Base-by-base conservation (phyloP, 2,888 invertebrate species). In the Hyppa rectilinea region DNA sequence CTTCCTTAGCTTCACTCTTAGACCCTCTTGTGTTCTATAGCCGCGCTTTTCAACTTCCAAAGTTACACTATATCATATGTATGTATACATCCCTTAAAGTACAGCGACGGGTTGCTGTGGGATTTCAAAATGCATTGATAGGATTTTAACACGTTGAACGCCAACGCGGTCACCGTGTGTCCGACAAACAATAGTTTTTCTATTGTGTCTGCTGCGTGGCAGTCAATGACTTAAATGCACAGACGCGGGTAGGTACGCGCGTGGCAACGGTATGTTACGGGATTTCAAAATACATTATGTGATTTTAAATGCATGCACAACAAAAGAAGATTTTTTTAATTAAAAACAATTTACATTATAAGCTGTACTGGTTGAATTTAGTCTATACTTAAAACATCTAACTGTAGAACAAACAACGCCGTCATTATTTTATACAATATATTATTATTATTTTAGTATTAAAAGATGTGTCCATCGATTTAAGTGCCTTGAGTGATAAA, bases 1-100 rank as follows among this genome's bases (percentile, higher is more conserved):
- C 65, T 56, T 76, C 70, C 69, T 76, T 80, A 79, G 66, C 64
- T 71, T 64, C 65, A 67, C 58, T 75, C 60, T 77, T 62, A 55
- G 62, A 68, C 14, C 65, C 66, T 53, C 66, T 70, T 38, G 17
- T 34, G 59, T 23, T 52, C 60, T 34, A 43, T 61, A 47, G 71
- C 58, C 62, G 23, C 50, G 60, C 60, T 64, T 50, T 68, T n/a
- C 49, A 76, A 61, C 50, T 29, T 23, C 29, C 71, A 26, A 38
- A 61, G 23, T 17, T 45, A 59, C n/a, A n/a, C n/a, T 23, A 20
- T 23, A n/a, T 49, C n/a, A 49, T 49, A 49, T 5, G 7, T 58
- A 47, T 29, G 14, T n/a, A 59, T 14, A 29, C 26, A 45, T 14
- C 20, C 47, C 49, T 9, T n/a, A 52, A 59, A 59, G 31, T 20